Percentiles rank a stretch among this genome's conserved stretches.
Evolutionary conservation across 1,140 invertebrate species (phyloP).

Genomic region (Harpegnathos saltator): DNA sequence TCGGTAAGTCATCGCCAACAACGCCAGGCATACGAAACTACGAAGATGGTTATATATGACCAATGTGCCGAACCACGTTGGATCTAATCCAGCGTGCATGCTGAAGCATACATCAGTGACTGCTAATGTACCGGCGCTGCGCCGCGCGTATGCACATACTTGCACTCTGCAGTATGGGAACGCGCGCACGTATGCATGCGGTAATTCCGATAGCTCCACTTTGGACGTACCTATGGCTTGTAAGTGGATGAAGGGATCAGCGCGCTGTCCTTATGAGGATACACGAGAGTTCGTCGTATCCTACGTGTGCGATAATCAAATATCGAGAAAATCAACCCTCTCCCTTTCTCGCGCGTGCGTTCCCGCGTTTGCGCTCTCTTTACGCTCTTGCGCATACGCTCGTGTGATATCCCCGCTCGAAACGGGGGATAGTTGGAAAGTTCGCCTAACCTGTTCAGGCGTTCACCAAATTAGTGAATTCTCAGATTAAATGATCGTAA

Average conservation of each 20-base stretch:
- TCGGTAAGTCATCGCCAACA: slow-evolving; percentile 53
- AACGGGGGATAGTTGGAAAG: too few relatives aligned
- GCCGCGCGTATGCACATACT: slow-evolving; percentile 42
- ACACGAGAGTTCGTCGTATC: background rate
- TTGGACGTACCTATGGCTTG: slow-evolving; percentile 39
- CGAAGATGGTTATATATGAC: slow-evolving; percentile 69
- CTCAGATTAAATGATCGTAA: too few relatives aligned
- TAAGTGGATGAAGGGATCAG: slow-evolving; percentile 19
- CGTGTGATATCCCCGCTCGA: too few relatives aligned
- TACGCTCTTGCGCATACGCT: background rate
- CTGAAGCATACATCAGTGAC: slow-evolving; percentile 69
- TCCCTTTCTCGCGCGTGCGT: too few relatives aligned
- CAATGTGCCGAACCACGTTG: slow-evolving; percentile 70
- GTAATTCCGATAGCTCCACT: slow-evolving; percentile 52
- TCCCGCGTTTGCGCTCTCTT: background rate
- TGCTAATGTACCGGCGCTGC: slow-evolving; percentile 58
- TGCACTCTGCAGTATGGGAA: slow-evolving; percentile 43
- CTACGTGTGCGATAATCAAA: background rate
- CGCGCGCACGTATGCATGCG: slow-evolving; percentile 36
- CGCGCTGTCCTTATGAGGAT: background rate
- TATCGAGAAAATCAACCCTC: background rate
- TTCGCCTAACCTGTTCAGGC: too few relatives aligned
- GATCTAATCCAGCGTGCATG: slow-evolving; percentile 72
- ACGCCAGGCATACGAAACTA: slow-evolving; percentile 47
- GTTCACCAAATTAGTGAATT: too few relatives aligned